These are phyloP conservation scores for Dicyrtoma fusca DNA, from an alignment of 2,888 invertebrate genomes.

Conservation along the genomic window DNA sequence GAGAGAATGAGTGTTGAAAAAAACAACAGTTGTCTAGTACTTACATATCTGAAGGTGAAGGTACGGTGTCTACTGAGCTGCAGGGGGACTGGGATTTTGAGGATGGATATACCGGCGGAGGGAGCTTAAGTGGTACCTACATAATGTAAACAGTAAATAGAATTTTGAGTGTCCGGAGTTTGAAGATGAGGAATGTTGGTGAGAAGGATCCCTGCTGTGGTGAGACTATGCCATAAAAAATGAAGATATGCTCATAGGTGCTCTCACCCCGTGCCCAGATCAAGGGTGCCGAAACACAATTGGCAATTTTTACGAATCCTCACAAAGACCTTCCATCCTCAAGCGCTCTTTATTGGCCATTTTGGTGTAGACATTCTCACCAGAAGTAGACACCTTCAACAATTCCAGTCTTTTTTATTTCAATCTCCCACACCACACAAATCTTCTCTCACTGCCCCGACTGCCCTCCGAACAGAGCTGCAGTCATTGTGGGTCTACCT, in stretches of 20 bases:
- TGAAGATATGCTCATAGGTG: slow-evolving; percentile 5
- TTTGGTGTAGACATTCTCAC: slow-evolving; percentile 18
- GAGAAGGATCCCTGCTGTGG: slow-evolving; percentile 15
- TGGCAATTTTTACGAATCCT: slow-evolving; percentile 26
- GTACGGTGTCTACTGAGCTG: too few relatives aligned
- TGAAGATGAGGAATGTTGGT: slow-evolving; percentile 15
- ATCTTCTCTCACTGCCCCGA: too few relatives aligned
- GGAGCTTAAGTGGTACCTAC: too few relatives aligned
- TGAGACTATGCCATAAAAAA: slow-evolving; percentile 19
- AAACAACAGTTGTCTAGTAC: too few relatives aligned
- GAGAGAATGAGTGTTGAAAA: too few relatives aligned
- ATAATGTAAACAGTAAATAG: too few relatives aligned
- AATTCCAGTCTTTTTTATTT: neutral
- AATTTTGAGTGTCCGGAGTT: neutral
- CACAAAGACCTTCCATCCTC: neutral
- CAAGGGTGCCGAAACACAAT: slow-evolving; percentile 30
- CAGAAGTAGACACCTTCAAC: neutral
- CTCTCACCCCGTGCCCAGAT: slow-evolving; percentile 16
- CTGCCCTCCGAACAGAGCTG: too few relatives aligned
- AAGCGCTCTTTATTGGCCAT: slow-evolving; percentile 13
- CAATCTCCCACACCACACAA: too few relatives aligned
- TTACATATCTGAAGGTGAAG: too few relatives aligned
- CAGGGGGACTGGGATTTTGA: too few relatives aligned
- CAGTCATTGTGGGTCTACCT: too few relatives aligned
- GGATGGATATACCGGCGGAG: too few relatives aligned